These are phyloP conservation scores for Nemapogon koenigi DNA, from an alignment of 2,888 invertebrate genomes.

Conservation along the genomic window DNA sequence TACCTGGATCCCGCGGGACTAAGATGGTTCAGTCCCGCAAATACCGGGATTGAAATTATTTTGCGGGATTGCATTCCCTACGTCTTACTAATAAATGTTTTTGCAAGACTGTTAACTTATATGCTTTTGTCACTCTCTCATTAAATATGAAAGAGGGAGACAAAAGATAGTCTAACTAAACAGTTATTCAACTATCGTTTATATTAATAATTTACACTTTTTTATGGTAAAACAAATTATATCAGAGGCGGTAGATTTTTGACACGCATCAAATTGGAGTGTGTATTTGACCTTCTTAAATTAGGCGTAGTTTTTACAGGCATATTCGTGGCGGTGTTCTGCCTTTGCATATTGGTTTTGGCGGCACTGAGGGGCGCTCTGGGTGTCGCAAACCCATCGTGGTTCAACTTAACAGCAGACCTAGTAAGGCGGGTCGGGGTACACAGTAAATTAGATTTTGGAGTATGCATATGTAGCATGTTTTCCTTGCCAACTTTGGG, in stretches of 20 bases:
- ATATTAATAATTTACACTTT: no score
- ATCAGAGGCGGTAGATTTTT: slow-evolving; percentile 47
- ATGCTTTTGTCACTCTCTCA: no score
- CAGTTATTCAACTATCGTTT: no score
- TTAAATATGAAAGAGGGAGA: no score
- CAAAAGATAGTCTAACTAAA: no score
- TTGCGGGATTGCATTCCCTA: no score
- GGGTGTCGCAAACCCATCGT: slow-evolving; percentile 48
- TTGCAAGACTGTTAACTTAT: no score
- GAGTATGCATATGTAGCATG: slow-evolving; percentile 31
- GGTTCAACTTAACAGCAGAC: slow-evolving; percentile 40
- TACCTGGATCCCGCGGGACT: no score
- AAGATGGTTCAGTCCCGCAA: no score
- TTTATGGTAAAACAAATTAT: no score
- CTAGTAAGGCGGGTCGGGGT: slow-evolving; percentile 46
- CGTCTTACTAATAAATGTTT: no score
- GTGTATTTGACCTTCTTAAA: slow-evolving; percentile 45
- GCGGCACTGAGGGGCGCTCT: slow-evolving; percentile 43
- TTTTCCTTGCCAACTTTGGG: slow-evolving; percentile 50
- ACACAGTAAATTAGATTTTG: slow-evolving; percentile 32
- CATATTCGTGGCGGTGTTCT: slow-evolving; percentile 30
- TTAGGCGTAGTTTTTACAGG: slow-evolving; percentile 36
- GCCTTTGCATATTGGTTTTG: slow-evolving; percentile 37
- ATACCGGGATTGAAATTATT: no score
- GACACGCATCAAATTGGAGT: slow-evolving; percentile 36